Evolutionary conservation across 1,140 invertebrate genomes (phyloP).

Genomic region (Steinernema khuongi): DNA sequence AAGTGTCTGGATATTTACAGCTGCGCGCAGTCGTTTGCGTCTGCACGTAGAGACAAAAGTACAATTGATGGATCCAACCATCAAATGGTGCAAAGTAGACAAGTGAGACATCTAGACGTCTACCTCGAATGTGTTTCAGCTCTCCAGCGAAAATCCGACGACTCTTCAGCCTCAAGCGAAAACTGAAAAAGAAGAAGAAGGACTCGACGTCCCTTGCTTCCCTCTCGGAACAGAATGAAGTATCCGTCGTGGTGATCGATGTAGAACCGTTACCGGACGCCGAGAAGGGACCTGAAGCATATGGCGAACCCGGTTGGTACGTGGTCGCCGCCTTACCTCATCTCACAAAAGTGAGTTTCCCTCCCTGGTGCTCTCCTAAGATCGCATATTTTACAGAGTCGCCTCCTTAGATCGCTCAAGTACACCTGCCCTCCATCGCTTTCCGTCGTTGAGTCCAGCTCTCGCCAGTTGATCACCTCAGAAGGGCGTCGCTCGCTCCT

Average conservation of each 20-base stretch:
- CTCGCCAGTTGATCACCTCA: conserved; percentile 8
- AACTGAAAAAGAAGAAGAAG: conserved; percentile 27
- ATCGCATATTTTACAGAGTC: conserved; percentile 1
- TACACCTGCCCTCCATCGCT: conserved; percentile 25
- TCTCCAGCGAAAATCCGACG: conserved; percentile 27
- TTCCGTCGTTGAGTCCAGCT: conserved; percentile 22
- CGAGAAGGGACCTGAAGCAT: background rate
- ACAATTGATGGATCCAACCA: background rate
- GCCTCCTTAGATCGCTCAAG: conserved; percentile 19
- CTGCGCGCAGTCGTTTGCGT: conserved; percentile 4
- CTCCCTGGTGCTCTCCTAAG: background rate
- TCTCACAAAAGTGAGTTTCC: background rate
- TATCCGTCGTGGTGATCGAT: conserved; percentile 19
- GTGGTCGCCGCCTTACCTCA: background rate
- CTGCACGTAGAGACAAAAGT: background rate
- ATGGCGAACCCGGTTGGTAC: conserved; percentile 20
- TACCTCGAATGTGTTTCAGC: background rate
- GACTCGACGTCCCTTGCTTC: conserved; percentile 17
- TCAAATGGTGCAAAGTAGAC: background rate
- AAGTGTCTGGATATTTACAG: conserved; percentile 19
- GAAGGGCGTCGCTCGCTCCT: conserved; percentile 16
- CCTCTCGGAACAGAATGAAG: background rate
- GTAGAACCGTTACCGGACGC: conserved; percentile 13
- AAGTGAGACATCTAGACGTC: background rate
- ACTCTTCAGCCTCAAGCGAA: conserved; percentile 22